Conservation (phyloP, 2,797 vertebrate genomes). For the Ptychadena robeensis region DNA sequence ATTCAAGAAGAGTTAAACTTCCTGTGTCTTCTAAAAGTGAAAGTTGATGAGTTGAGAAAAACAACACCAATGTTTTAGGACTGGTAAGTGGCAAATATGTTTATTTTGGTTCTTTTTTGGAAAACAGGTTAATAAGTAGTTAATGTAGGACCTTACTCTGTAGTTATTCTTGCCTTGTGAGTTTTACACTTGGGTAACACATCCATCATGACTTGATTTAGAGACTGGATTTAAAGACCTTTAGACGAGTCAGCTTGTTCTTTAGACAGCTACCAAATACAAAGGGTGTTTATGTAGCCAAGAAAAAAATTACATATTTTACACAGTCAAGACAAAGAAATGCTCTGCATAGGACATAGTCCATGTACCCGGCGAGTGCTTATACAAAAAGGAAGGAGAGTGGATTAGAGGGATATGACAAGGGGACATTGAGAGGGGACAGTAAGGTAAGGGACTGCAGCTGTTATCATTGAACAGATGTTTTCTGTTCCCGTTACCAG, state of each 20-base stretch:
- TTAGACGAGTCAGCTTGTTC: background rate
- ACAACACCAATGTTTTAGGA: no score
- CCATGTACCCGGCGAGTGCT: background rate
- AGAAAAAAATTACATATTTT: background rate
- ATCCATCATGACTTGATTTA: background rate
- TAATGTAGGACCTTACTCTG: no score
- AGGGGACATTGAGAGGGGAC: background rate
- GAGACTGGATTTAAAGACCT: background rate
- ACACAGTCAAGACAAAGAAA: background rate
- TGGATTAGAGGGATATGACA: background rate
- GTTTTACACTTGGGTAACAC: background rate
- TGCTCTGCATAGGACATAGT: background rate
- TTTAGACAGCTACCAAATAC: background rate
- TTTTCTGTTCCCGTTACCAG: slow-evolving; percentile 38
- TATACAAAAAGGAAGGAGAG: background rate
- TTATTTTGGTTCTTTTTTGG: no score
- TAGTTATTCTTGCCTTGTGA: no score
- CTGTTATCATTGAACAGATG: slow-evolving; percentile 40
- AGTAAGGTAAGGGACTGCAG: slow-evolving; percentile 3
- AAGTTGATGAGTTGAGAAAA: no score
- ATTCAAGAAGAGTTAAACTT: no score
- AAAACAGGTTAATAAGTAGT: no score
- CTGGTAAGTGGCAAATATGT: no score
- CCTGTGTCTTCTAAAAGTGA: no score
- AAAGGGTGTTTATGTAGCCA: background rate